phyloP scores from a whole-genome alignment of 2,113 vertebrate species.

The Pollimyrus isidori region DNA sequence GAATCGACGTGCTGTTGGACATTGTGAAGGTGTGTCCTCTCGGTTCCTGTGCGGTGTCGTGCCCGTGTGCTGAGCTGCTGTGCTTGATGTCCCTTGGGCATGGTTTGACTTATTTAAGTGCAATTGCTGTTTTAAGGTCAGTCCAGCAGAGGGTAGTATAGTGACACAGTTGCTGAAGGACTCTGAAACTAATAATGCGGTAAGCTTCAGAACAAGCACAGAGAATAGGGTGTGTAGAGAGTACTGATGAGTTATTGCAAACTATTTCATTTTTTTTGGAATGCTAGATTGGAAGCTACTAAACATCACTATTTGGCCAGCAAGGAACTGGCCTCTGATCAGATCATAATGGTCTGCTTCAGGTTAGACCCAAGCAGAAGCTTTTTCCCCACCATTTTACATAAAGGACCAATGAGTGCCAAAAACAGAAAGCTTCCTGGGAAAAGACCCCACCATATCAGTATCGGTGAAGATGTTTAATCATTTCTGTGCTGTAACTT shows the following conservation, averaged over 20 bases:
- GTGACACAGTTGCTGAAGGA: background rate
- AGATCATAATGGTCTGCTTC: background rate
- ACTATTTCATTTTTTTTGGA: background rate
- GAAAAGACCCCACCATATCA: background rate
- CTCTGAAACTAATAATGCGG: background rate
- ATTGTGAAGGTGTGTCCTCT: background rate
- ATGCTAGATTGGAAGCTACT: background rate
- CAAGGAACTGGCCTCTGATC: background rate
- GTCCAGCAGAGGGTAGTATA: slow-evolving; percentile 5
- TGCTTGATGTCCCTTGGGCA: background rate
- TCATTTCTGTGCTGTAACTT: background rate
- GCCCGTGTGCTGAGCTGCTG: background rate
- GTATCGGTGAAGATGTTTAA: background rate
- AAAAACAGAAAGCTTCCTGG: background rate
- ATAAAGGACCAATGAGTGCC: background rate
- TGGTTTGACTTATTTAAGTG: background rate
- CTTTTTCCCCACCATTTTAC: background rate
- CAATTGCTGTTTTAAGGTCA: background rate
- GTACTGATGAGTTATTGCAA: background rate
- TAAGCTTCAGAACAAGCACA: background rate
- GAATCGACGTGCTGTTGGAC: background rate
- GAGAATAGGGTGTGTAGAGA: background rate
- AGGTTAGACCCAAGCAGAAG: background rate
- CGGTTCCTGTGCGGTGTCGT: background rate
- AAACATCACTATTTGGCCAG: background rate